Evolutionary conservation across 2,113 vertebrate genomes (phyloP), one percentile per base, ranked within the genome.

Genomic region (Nesoenas mayeri): DNA sequence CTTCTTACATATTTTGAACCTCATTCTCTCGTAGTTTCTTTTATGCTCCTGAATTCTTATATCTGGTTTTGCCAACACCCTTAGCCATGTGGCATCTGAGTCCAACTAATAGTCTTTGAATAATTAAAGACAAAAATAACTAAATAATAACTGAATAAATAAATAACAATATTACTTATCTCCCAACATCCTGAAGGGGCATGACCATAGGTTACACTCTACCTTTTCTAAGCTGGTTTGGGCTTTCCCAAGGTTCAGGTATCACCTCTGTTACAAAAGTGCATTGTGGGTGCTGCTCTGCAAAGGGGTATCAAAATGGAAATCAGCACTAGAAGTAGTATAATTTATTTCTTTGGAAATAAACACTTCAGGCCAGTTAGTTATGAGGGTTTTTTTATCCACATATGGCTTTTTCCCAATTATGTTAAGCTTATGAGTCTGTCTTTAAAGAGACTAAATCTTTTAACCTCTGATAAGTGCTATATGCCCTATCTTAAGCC

Each of bases 361-460:
- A 92, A 94, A 85, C 29, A 34, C 29, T 92, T 71, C 47, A 66
- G 11, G 31, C 74, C 29, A 75, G 5, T 36, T 67, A 71, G 32
- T 47, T 72, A 2, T 3, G 51, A 28, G 21, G 12, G 21, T 0
- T 1, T 8, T 2, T 14, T 25, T 61, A 48, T 51, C 42, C 31
- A 70, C 65, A 65, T 50, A 56, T 34, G 29, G 29, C 20, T 75
- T 73, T 40, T 32, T 20, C 17, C 11, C 34, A 42, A 4, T 64
- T 74, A 40, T 11, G 9, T 38, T 47, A 72, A 72, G 19, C 8
- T 48, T 77, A 32, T 19, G n/a, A 75, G 15, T 29, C 15, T 86
- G 34, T 74, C 29, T 83, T 75, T 44, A 84, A 34, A 69, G 25
- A 61, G 19, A 56, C 5, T 28, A 17, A 34, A 66, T 11, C 18